Conservation (phyloP, 2,797 vertebrate species). For the Melanotaenia nigrans region DNA sequence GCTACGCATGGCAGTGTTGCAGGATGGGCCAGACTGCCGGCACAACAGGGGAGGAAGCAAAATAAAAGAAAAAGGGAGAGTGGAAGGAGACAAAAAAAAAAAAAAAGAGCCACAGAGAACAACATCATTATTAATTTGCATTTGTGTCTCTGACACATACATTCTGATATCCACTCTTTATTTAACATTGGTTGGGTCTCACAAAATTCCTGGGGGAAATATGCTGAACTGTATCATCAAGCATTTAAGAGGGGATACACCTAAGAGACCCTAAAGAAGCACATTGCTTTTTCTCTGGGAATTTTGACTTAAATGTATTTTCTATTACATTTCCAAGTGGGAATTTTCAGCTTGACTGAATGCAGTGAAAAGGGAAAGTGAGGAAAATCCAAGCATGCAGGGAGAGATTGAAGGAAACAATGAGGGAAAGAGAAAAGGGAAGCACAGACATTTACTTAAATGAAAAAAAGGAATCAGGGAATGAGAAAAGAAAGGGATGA, state of each 20-base stretch:
- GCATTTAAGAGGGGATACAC: background rate
- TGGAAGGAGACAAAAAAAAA: background rate
- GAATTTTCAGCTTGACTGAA: slow-evolving; percentile 3
- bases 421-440: background rate
- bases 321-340: background rate
- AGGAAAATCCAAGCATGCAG: background rate
- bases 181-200: background rate
- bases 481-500: background rate
- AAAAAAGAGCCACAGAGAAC: background rate
- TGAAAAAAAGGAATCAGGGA: slow-evolving; percentile 17
- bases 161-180: background rate
- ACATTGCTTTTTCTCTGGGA: background rate
- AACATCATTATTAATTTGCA: background rate
- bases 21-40: slow-evolving; percentile 21
- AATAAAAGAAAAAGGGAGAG: background rate
- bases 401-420: background rate
- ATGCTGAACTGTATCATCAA: background rate
- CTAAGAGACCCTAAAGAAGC: background rate
- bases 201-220: background rate
- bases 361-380: background rate
- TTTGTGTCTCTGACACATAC: background rate
- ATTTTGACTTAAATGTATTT: background rate
- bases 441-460: slow-evolving; percentile 27
- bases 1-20: slow-evolving; percentile 27
- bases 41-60: slow-evolving; percentile 14